Evolutionary conservation across 2,888 invertebrate genomes (phyloP).

Genomic region (Rhabditophanes sp.): DNA sequence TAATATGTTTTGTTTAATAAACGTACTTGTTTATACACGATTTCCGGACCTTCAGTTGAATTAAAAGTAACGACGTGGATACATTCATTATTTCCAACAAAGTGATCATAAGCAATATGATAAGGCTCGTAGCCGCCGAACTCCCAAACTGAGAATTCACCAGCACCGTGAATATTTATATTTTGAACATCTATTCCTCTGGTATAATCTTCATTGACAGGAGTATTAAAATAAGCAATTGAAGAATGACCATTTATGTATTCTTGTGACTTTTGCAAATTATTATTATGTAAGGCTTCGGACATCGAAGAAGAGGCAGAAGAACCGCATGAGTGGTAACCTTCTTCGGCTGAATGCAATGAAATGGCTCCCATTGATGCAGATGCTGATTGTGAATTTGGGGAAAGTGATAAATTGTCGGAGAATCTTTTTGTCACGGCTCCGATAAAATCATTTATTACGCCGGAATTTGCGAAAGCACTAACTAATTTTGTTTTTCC

Average conservation of each 20-base stretch:
- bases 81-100: conserved; percentile 54
- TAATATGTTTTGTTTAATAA: conserved; percentile 2
- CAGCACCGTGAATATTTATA: conserved; percentile 49
- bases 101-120: conserved; percentile 56
- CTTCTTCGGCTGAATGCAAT: conserved; percentile 21
- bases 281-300: too few relatives aligned
- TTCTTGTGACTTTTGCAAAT: too few relatives aligned
- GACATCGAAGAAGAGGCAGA: conserved; percentile 31
- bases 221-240: conserved; percentile 9
- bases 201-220: too few relatives aligned
- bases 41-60: conserved; percentile 55
- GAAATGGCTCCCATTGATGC: conserved; percentile 6
- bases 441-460: conserved; percentile 25
- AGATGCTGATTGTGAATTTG: conserved; percentile 4
- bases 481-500: conserved; percentile 59
- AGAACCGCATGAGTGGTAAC: conserved; percentile 27
- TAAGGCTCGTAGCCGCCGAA: conserved; percentile 63
- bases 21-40: conserved; percentile 47
- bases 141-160: conserved; percentile 59
- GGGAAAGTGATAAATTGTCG: conserved; percentile 17
- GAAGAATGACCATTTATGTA: conserved; percentile 1
- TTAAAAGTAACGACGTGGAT: conserved; percentile 57
- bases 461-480: conserved; percentile 50
- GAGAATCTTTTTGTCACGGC: conserved; percentile 36
- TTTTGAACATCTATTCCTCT: conserved; percentile 56